Evolutionary conservation across 2,797 vertebrate species (phyloP).

Genomic region (Tadarida brasiliensis): DNA sequence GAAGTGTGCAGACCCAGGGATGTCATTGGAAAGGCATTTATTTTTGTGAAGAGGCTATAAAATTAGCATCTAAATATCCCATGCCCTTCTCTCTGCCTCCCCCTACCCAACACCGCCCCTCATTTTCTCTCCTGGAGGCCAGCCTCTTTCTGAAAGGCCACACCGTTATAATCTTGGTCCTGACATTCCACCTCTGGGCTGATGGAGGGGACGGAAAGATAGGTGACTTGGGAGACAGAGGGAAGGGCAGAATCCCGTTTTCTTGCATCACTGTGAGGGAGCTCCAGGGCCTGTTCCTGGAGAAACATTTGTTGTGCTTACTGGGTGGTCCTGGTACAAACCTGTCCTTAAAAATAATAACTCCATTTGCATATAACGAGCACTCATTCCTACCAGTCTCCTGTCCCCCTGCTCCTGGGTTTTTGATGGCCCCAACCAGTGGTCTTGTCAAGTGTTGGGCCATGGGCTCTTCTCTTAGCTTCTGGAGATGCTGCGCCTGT

Average conservation of each 20-base stretch:
- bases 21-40: slow-evolving; percentile 20
- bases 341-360: slow-evolving; percentile 47
- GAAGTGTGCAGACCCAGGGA: not conserved
- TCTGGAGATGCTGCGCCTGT: not conserved
- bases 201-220: not conserved
- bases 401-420: not conserved
- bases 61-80: not conserved
- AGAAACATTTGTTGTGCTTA: slow-evolving; percentile 60
- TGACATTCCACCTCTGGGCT: not conserved
- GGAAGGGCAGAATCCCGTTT: not conserved
- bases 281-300: slow-evolving; percentile 63
- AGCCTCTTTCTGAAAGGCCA: not conserved
- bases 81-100: not conserved
- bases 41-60: slow-evolving; percentile 53
- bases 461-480: not conserved
- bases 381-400: not conserved
- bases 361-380: not conserved
- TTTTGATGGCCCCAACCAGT: not conserved
- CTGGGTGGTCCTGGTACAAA: slow-evolving; percentile 56
- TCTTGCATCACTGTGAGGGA: slow-evolving; percentile 76
- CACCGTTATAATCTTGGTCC: not conserved
- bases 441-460: not conserved
- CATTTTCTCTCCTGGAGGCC: not conserved
- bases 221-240: not conserved
- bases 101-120: fast-evolving